phyloP scores from a whole-genome alignment of 2,797 vertebrate species.

The Lepilemur septentrionalis region DNA sequence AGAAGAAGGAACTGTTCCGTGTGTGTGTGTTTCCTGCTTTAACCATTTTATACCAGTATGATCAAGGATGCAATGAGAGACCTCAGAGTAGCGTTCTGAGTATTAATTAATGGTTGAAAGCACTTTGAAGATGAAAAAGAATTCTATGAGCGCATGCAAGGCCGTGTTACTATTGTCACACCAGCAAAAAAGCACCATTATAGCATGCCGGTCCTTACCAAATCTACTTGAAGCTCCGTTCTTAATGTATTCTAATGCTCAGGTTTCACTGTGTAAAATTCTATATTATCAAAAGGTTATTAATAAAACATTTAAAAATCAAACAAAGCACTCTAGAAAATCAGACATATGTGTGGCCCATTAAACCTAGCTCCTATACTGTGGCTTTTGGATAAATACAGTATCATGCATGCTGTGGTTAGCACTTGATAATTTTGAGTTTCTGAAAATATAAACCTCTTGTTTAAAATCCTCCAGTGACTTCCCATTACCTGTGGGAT shows the following conservation, averaged over 20 bases:
- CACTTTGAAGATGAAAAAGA: slow-evolving; percentile 46
- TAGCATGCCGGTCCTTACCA: neutral
- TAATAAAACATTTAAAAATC: neutral
- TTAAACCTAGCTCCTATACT: neutral
- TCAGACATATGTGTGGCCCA: neutral
- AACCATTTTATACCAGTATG: neutral
- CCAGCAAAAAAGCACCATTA: neutral
- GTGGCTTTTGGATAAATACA: slow-evolving; percentile 6
- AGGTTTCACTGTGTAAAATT: slow-evolving; percentile 8
- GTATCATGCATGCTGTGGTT: neutral
- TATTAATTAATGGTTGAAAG: slow-evolving; percentile 51
- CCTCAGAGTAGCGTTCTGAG: neutral
- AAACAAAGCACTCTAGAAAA: neutral
- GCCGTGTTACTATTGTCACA: neutral
- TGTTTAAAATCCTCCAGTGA: neutral
- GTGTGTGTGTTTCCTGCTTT: slow-evolving; percentile 1
- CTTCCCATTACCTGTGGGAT: neutral
- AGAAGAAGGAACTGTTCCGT: neutral
- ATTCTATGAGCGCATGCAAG: neutral
- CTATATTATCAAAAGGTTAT: slow-evolving; percentile 26
- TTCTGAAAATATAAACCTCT: slow-evolving; percentile 5
- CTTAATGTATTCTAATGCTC: neutral
- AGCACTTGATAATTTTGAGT: slow-evolving; percentile 1
- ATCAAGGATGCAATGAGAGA: neutral
- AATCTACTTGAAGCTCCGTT: neutral